Base-by-base conservation (phyloP, 30 jellyfish, hydroid and myxozoan genomes). In the Aurelia aurita region DNA sequence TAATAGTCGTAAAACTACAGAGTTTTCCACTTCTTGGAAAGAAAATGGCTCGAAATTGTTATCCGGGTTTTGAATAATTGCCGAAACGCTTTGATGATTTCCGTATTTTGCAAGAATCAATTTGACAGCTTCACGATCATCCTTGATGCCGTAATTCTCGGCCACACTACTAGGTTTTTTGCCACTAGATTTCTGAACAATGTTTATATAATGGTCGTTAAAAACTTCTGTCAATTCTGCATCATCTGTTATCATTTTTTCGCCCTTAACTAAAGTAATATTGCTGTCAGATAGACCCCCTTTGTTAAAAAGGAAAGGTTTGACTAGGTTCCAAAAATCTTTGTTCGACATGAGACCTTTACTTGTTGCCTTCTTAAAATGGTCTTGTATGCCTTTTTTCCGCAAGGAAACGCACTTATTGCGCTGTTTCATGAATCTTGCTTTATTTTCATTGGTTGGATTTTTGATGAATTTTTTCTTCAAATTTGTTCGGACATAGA, bases 151-250 rank as follows among this genome's bases (percentile, higher is more conserved):
- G 31, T 16, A 18, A 18, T 21, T 64, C 0, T 64, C 76, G 25
- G 89, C 80, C 11, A 78, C 26, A 47, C 31, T 77, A 19, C 49
- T 55, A 7, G 88, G 88, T 58, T 61, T 78, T 43, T 32, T 61
- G 0, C 80, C 72, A 59, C 70, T 26, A 20, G 80, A 34, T 44
- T 78, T 76, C 63, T 78, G 77, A 26, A 78, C 72, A 20, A 59
- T 60, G 44, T 78, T 76, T 5, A 78, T 43, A 3, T 32, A 78
- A 46, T 78, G 89, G 34, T 78, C 79, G 63, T 78, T 78, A 55
- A 78, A 59, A n/a, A 46, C 49, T 44, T 78, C 80, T 19, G 55
- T 26, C 25, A 78, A 35, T 9, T 20, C 79, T 22, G 26, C 15
- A 31, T 61, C 89, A 20, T 76, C 80, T 26, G 66, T 32, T 43